A percentile compares a stretch with the other conserved stretches of the same genome.
Conservation (phyloP, 2,797 vertebrate species). For the Sarcophilus harrisii region DNA sequence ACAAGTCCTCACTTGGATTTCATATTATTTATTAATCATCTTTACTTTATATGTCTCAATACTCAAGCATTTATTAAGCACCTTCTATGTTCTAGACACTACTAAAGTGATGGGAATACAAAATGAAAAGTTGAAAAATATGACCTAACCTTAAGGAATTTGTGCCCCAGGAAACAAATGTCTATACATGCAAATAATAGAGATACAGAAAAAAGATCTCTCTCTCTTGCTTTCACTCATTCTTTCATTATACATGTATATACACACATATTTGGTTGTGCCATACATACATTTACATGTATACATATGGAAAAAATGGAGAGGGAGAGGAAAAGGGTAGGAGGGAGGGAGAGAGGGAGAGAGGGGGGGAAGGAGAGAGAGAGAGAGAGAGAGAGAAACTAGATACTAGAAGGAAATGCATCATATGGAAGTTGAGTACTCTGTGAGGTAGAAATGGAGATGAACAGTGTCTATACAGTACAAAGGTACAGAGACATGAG, state of each 20-base stretch:
- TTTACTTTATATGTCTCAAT: neutral
- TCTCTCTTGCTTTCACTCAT: neutral
- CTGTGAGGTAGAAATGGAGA: neutral
- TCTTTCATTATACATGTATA: neutral
- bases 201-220: neutral
- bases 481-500: neutral
- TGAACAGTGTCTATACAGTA: neutral
- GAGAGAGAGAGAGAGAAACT: neutral
- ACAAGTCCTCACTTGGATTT: neutral
- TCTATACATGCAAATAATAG: neutral
- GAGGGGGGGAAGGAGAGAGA: neutral
- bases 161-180: neutral
- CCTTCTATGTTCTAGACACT: neutral
- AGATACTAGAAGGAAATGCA: neutral
- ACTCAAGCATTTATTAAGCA: neutral
- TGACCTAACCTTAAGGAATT: neutral
- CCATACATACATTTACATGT: neutral
- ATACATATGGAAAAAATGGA: neutral
- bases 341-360: neutral
- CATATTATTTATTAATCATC: neutral
- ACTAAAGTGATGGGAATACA: neutral
- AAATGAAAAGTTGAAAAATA: neutral
- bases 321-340: too few species aligned
- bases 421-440: neutral
- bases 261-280: too few species aligned